Conservation (phyloP, 2,888 invertebrate genomes). For the Capitulum mitella region DNA sequence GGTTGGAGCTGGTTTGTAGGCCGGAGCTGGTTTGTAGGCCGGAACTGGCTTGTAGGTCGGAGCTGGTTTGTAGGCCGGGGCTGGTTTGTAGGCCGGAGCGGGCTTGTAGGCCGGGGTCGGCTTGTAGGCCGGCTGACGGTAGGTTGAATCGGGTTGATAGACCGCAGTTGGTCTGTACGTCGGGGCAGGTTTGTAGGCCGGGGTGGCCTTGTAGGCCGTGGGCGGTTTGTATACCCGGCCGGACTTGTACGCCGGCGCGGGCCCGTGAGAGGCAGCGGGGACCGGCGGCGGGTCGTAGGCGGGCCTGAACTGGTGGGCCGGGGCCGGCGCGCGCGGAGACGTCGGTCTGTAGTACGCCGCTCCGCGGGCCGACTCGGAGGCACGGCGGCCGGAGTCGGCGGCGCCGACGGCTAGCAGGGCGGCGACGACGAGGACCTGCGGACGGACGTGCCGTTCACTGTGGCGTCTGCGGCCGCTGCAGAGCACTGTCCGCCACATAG, state of each 20-base stretch:
- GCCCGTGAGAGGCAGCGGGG: neutral
- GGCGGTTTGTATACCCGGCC: no score
- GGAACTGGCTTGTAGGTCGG: neutral
- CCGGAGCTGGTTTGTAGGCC: neutral
- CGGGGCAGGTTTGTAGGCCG: neutral
- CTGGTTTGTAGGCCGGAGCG: constrained; percentile 11
- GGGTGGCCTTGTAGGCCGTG: neutral
- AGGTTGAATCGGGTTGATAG: no score
- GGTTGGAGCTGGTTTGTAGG: neutral
- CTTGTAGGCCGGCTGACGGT: neutral
- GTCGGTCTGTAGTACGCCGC: constrained; percentile 20
- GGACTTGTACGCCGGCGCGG: neutral
- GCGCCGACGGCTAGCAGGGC: neutral
- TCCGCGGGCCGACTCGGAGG: neutral
- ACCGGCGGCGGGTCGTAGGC: neutral
- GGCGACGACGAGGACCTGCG: neutral
- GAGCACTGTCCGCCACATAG: no score
- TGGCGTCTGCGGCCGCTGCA: no score
- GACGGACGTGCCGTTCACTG: no score
- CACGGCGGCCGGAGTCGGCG: neutral
- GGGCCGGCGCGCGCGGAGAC: constrained; percentile 25
- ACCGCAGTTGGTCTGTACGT: no score
- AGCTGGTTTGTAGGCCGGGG: neutral
- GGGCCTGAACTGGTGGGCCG: constrained; percentile 27
- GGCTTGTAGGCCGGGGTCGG: neutral